phyloP scores from a whole-genome alignment of 2,113 vertebrate genomes.

The Aegithalos caudatus region DNA sequence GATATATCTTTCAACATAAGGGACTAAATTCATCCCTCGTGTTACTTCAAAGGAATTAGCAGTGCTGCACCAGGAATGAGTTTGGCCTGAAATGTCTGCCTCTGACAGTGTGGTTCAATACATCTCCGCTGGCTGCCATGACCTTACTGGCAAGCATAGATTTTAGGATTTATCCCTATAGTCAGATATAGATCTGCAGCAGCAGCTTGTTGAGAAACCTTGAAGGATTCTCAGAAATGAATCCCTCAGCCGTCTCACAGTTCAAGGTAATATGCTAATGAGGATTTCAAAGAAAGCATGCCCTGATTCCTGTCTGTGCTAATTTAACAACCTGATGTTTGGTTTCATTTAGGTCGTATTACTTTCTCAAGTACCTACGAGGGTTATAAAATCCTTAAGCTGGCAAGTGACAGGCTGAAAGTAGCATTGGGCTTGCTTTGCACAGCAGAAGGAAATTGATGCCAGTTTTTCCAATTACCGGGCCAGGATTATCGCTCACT shows the following conservation, averaged over 20 bases:
- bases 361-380: background rate
- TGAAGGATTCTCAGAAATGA: constrained; percentile 64
- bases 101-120: constrained; percentile 64
- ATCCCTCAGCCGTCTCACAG: background rate
- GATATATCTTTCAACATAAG: constrained; percentile 62
- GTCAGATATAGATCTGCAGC: constrained; percentile 65
- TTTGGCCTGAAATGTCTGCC: constrained; percentile 37
- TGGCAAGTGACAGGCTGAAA: background rate
- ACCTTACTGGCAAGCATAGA: constrained; percentile 68
- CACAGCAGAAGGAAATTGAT: background rate
- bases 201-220: constrained; percentile 50
- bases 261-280: constrained; percentile 21
- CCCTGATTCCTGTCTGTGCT: constrained; percentile 40
- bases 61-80: constrained; percentile 28
- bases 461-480: constrained; percentile 20
- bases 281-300: constrained; percentile 40
- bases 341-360: background rate
- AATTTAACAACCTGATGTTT: constrained; percentile 3
- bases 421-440: background rate
- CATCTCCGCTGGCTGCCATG: constrained; percentile 52
- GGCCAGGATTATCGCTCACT: background rate
- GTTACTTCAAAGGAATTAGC: constrained; percentile 57
- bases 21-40: constrained; percentile 55
- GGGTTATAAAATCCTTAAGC: background rate
- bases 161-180: constrained; percentile 68